These are phyloP conservation scores for Camponotus fellah DNA, from an alignment of 2,888 invertebrate genomes.

Conservation along the genomic window DNA sequence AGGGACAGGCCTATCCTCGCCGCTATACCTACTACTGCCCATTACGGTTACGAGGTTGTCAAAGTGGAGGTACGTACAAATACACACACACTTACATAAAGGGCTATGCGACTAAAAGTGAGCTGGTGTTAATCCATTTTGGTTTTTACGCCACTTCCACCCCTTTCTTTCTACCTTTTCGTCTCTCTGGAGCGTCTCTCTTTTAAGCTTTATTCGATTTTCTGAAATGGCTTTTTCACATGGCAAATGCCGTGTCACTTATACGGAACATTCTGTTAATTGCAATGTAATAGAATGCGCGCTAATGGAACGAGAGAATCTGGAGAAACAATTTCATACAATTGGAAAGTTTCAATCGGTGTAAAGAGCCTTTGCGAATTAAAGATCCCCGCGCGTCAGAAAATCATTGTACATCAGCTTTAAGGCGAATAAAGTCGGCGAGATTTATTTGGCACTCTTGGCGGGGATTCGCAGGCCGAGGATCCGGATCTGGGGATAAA, in stretches of 20 bases:
- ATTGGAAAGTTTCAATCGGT: background rate
- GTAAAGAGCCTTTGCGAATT: background rate
- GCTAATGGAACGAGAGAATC: background rate
- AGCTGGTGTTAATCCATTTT: conserved; percentile 64
- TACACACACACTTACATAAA: background rate
- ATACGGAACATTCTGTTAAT: background rate
- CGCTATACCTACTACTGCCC: conserved; percentile 93
- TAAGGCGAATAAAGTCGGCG: conserved; percentile 30
- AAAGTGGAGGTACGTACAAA: conserved; percentile 88
- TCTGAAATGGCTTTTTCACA: background rate
- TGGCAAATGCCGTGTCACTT: background rate
- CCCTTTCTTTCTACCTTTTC: conserved; percentile 19
- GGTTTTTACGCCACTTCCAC: conserved; percentile 34
- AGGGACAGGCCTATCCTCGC: conserved; percentile 93
- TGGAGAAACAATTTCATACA: background rate
- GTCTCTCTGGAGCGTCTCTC: background rate
- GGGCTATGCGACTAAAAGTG: conserved; percentile 35
- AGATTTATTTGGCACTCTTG: conserved; percentile 30
- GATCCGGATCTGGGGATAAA: conserved; percentile 93
- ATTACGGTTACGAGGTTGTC: conserved; percentile 93
- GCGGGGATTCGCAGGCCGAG: conserved; percentile 87
- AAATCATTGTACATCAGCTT: conserved; percentile 19
- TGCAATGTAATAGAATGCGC: background rate
- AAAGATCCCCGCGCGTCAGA: background rate
- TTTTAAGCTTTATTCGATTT: conserved; percentile 34